Percentiles rank a stretch among this genome's conserved stretches.
Conservation (phyloP, 2,888 invertebrate species). For the Tenthredo distinguenda region DNA sequence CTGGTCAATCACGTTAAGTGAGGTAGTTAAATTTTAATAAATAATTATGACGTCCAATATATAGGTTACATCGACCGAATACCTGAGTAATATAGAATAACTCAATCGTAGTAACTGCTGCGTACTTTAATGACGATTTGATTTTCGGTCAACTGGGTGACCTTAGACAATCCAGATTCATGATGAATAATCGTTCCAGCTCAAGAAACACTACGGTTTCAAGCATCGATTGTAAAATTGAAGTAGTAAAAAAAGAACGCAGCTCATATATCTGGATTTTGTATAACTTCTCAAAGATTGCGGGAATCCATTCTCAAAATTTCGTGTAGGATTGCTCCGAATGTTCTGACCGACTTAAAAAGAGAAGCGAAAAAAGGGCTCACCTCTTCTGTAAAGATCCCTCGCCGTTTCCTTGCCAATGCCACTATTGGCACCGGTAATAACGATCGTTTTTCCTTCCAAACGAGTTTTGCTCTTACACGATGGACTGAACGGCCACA, state of each 20-base stretch:
- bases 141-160: no score
- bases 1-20: not conserved
- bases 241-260: not conserved
- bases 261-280: not conserved
- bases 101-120: not conserved
- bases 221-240: no score
- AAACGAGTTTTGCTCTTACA: constrained; percentile 78
- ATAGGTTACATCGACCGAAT: not conserved
- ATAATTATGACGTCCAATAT: not conserved
- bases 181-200: no score
- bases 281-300: not conserved
- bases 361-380: not conserved
- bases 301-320: not conserved
- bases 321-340: not conserved
- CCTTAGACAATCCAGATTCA: no score
- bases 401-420: constrained; percentile 73
- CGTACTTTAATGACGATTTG: no score
- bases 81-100: not conserved
- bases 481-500: constrained; percentile 68
- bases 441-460: constrained; percentile 71
- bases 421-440: constrained; percentile 77
- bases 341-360: not conserved
- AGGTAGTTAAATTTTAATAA: not conserved
- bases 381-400: constrained; percentile 74
- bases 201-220: no score